A percentile compares a stretch with the other conserved stretches of the same genome.
Conservation (phyloP, 1,140 invertebrate genomes). For the Bombus vancouverensis region DNA sequence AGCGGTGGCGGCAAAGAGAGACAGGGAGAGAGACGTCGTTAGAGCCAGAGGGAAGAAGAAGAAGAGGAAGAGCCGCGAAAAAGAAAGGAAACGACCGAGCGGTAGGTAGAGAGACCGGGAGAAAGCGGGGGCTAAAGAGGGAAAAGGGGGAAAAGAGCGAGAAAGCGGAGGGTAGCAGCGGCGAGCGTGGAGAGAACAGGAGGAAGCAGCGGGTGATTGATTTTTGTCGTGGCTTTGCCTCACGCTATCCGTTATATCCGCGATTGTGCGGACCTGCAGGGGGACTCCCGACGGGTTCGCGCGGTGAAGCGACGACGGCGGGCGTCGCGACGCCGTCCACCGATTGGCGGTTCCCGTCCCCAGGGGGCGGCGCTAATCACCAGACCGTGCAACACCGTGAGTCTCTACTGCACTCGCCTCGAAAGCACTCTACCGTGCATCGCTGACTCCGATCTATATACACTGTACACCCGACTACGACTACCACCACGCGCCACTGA, state of each 20-base stretch:
- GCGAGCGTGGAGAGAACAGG: conserved; percentile 56
- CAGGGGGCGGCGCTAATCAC: conserved; percentile 82
- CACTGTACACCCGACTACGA: conserved; percentile 12
- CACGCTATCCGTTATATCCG: conserved; percentile 80
- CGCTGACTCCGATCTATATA: conserved; percentile 65
- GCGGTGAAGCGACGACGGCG: conserved; percentile 78
- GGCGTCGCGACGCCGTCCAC: conserved; percentile 81
- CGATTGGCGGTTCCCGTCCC: conserved; percentile 82
- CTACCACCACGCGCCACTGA: conserved; percentile 48
- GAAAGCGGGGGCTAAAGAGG: neutral
- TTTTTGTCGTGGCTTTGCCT: conserved; percentile 82
- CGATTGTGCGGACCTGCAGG: conserved; percentile 77
- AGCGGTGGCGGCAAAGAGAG: too few relatives aligned
- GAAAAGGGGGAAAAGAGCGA: conserved; percentile 13
- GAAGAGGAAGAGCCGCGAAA: neutral
- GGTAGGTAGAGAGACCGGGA: neutral
- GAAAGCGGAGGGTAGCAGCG: conserved; percentile 41
- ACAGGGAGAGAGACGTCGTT: accelerated
- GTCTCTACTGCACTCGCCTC: conserved; percentile 77
- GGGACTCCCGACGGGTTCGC: conserved; percentile 67
- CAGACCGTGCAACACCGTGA: conserved; percentile 78
- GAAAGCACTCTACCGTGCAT: conserved; percentile 77
- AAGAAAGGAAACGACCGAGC: neutral
- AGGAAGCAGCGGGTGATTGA: conserved; percentile 80
- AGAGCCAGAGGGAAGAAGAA: too few relatives aligned